A percentile compares a stretch with the other conserved stretches of the same genome.
Conservation (phyloP, 2,888 invertebrate genomes). For the Oligia fasciuncula region DNA sequence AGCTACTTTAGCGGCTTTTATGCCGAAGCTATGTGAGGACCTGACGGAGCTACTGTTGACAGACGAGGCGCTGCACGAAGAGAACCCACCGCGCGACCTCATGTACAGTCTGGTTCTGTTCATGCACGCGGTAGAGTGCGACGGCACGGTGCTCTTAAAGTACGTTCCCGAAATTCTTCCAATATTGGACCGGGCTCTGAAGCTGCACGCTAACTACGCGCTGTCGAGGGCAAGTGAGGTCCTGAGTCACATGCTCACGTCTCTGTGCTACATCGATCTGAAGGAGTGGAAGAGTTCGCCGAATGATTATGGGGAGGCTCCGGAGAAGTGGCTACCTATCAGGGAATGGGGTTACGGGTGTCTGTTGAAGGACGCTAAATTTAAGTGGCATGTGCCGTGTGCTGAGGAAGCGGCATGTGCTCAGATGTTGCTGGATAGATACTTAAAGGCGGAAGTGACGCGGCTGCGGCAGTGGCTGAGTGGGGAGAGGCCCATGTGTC, state of each 20-base stretch:
- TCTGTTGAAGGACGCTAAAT: slow-evolving; percentile 91
- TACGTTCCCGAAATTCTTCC: slow-evolving; percentile 91
- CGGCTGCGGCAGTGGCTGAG: slow-evolving; percentile 90
- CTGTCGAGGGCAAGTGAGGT: slow-evolving; percentile 91
- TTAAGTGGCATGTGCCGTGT: slow-evolving; percentile 95
- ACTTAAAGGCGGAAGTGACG: slow-evolving; percentile 91
- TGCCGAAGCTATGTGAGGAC: slow-evolving; percentile 93
- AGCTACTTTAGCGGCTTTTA: slow-evolving; percentile 92
- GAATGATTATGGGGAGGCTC: slow-evolving; percentile 90
- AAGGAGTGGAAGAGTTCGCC: slow-evolving; percentile 91
- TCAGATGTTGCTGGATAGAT: slow-evolving; percentile 91
- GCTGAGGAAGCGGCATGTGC: slow-evolving; percentile 92
- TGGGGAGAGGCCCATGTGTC: slow-evolving; percentile 88
- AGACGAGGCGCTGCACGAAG: slow-evolving; percentile 93
- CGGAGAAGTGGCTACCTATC: slow-evolving; percentile 93
- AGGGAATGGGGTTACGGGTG: slow-evolving; percentile 95
- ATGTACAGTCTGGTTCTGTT: slow-evolving; percentile 94
- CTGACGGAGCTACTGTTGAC: slow-evolving; percentile 91
- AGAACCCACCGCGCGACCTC: slow-evolving; percentile 94
- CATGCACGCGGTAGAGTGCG: slow-evolving; percentile 92
- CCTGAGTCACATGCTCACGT: slow-evolving; percentile 90
- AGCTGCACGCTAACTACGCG: slow-evolving; percentile 92
- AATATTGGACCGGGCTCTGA: slow-evolving; percentile 93
- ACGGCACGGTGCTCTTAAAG: slow-evolving; percentile 91
- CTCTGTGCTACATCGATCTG: slow-evolving; percentile 91